These are phyloP conservation scores for Homarus gammarus DNA, from an alignment of 2,888 invertebrate species.

Conservation along the genomic window DNA sequence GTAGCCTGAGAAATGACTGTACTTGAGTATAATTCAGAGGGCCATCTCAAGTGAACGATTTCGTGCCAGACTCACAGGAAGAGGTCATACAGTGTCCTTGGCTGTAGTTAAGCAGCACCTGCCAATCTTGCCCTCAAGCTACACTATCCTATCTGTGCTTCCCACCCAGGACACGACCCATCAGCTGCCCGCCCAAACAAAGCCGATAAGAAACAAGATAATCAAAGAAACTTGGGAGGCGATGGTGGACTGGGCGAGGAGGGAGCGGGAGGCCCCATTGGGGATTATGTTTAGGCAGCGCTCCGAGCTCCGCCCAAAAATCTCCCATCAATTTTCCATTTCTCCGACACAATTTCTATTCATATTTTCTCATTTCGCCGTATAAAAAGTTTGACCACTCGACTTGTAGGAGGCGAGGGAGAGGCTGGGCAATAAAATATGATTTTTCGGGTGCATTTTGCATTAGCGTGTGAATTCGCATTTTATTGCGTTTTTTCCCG, in stretches of 20 bases:
- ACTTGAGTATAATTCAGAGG: no score
- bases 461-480: conserved; percentile 69
- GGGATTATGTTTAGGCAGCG: conserved; percentile 71
- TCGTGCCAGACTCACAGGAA: no score
- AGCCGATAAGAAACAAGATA: conserved; percentile 40
- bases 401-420: conserved; percentile 61
- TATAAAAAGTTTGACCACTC: conserved; percentile 71
- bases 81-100: no score
- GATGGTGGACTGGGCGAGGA: background rate
- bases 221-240: background rate
- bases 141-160: background rate
- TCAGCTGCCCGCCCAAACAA: conserved; percentile 23
- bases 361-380: conserved; percentile 74
- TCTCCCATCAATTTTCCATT: conserved; percentile 74
- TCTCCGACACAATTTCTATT: conserved; percentile 74
- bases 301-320: conserved; percentile 64
- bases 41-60: no score
- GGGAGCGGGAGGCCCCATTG: conserved; percentile 23
- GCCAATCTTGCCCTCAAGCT: background rate
- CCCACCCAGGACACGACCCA: conserved; percentile 4
- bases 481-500: conserved; percentile 68
- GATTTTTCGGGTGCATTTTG: conserved; percentile 69
- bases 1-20: no score
- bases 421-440: conserved; percentile 45
- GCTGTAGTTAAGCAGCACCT: background rate